A percentile compares a stretch with the other conserved stretches of the same genome.
Evolutionary conservation across 2,797 vertebrate genomes (phyloP).

Genomic region (Ibycter americanus): DNA sequence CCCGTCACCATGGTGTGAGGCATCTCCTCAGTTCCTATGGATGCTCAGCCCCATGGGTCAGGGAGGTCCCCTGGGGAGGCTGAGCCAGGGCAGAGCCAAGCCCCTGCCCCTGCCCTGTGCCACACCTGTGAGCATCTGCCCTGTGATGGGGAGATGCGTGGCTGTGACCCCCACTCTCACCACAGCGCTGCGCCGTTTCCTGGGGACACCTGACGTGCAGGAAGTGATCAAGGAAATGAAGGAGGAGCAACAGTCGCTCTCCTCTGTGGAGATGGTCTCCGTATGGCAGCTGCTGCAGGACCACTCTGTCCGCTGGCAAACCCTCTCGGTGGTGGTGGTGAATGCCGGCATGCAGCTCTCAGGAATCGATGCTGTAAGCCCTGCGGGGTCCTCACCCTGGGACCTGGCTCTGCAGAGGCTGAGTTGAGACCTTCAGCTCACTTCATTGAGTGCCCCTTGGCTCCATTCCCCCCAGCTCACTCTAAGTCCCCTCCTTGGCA

Average conservation of each 20-base stretch:
- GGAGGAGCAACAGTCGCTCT: conserved; percentile 84
- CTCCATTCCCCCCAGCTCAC: fast-evolving
- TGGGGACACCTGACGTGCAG: conserved; percentile 78
- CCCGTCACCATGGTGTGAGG: background rate
- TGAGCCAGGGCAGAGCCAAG: background rate
- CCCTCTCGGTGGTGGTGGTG: conserved; percentile 84
- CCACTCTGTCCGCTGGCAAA: conserved; percentile 83
- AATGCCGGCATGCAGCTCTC: conserved; percentile 92
- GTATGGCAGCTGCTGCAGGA: conserved; percentile 81
- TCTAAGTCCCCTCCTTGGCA: conserved; percentile 5
- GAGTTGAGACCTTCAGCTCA: background rate
- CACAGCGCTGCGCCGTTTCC: conserved; percentile 82
- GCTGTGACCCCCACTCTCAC: background rate
- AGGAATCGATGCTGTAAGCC: conserved; percentile 88
- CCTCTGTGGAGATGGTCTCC: conserved; percentile 77
- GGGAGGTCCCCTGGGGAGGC: background rate
- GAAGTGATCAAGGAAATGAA: conserved; percentile 87
- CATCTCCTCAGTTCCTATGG: background rate
- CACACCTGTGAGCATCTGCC: background rate
- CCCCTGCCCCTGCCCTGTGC: background rate
- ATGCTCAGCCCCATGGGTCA: background rate
- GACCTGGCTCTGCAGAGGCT: background rate
- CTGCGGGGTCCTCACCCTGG: fast-evolving
- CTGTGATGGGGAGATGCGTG: fast-evolving
- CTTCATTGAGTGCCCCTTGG: fast-evolving